Conservation (phyloP, 2,113 vertebrate species). For the Anguilla japonica region DNA sequence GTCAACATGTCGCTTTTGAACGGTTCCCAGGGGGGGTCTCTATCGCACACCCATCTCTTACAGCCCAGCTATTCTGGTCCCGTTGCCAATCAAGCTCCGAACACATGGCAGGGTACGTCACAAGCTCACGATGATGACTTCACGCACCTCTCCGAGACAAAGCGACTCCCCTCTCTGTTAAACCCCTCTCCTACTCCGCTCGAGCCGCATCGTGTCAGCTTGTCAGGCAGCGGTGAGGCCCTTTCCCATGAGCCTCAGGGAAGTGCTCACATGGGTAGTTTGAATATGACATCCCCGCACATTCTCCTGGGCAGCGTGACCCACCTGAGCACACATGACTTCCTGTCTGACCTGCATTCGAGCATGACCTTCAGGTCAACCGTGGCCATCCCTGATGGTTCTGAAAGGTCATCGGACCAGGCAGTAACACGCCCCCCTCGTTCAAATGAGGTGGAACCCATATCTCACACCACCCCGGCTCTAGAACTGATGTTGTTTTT, state of each 20-base stretch:
- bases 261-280: not conserved
- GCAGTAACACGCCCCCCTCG: not conserved
- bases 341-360: constrained; percentile 1
- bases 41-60: not conserved
- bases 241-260: constrained; percentile 21
- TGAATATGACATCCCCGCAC: not conserved
- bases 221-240: not conserved
- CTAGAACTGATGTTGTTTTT: constrained; percentile 10
- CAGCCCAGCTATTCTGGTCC: not conserved
- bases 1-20: not conserved
- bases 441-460: not conserved
- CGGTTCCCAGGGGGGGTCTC: no score
- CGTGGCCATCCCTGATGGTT: not conserved
- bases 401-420: not conserved
- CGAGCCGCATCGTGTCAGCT: not conserved
- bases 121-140: constrained; percentile 13
- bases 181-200: not conserved
- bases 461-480: constrained; percentile 7
- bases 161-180: not conserved
- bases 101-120: not conserved
- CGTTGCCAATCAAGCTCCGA: not conserved
- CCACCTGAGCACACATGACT: not conserved
- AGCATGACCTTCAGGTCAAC: not conserved
- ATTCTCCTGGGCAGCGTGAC: not conserved
- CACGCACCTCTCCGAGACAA: constrained; percentile 9